Evolutionary conservation across 2,113 vertebrate species (phyloP).

Genomic region (Andinoacara biseriatus): DNA sequence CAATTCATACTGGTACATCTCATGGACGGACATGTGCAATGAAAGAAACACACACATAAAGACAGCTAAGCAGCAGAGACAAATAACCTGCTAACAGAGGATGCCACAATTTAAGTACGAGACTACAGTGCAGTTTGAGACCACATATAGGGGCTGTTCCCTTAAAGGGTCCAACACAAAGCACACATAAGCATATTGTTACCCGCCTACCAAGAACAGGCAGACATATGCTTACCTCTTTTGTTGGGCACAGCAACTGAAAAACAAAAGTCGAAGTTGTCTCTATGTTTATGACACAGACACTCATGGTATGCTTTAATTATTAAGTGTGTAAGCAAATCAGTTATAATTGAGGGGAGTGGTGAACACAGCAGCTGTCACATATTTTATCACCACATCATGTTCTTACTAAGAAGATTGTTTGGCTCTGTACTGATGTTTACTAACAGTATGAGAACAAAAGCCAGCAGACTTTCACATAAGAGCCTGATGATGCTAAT

Average conservation of each 20-base stretch:
- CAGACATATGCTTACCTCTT: conserved; percentile 75
- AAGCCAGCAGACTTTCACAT: conserved; percentile 11
- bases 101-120: conserved; percentile 1
- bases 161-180: neutral
- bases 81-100: conserved; percentile 28
- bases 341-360: neutral
- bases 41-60: neutral
- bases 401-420: neutral
- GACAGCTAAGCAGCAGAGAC: conserved; percentile 18
- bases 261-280: conserved; percentile 76
- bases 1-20: neutral
- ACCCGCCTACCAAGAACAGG: conserved; percentile 27
- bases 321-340: neutral
- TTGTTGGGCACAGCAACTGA: conserved; percentile 77
- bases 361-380: neutral
- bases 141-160: neutral
- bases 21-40: conserved; percentile 1
- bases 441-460: conserved; percentile 7
- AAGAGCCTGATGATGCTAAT: neutral
- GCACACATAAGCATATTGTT: conserved; percentile 40
- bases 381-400: neutral
- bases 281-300: conserved; percentile 34
- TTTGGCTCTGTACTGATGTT: neutral
- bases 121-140: conserved; percentile 24
- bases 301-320: neutral